phyloP scores from a whole-genome alignment of 1,140 invertebrate species.

The Tetraneura akinire region DNA sequence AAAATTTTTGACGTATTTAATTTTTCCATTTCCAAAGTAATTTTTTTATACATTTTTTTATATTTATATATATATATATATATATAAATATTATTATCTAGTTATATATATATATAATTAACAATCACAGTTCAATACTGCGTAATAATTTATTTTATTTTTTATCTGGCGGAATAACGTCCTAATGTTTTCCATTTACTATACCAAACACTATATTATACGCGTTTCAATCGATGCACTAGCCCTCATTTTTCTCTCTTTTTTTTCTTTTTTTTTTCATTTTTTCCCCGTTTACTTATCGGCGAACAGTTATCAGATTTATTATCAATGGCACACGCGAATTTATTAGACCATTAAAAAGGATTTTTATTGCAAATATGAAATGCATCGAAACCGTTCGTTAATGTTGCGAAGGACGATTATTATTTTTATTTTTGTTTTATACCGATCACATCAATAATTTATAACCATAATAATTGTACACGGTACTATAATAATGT shows the following conservation, averaged over 20 bases:
- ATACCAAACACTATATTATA: background rate
- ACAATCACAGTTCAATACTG: background rate
- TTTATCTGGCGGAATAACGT: background rate
- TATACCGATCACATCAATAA: background rate
- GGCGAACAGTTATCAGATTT: background rate
- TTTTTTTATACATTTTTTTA: too few relatives aligned
- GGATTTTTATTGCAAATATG: slow-evolving; percentile 42
- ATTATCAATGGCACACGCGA: slow-evolving; percentile 36
- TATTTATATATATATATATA: too few relatives aligned
- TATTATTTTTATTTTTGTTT: slow-evolving; percentile 17
- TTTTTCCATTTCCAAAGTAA: too few relatives aligned
- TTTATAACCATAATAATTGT: background rate
- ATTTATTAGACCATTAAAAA: slow-evolving; percentile 50
- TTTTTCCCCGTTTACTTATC: slow-evolving; percentile 28
- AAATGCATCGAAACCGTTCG: slow-evolving; percentile 42
- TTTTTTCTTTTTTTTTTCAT: background rate
- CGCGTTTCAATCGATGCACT: slow-evolving; percentile 21
- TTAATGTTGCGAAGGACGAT: slow-evolving; percentile 27
- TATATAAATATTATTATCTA: too few relatives aligned
- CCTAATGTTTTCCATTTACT: slow-evolving; percentile 28
- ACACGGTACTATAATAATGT: too few relatives aligned
- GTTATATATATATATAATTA: slow-evolving; percentile 13
- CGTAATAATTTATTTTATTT: background rate
- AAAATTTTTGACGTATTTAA: too few relatives aligned
- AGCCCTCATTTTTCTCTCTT: background rate